Percentiles rank a stretch among this genome's conserved stretches.
Evolutionary conservation across 2,888 invertebrate genomes (phyloP).

Genomic region (Drosophila leonis): DNA sequence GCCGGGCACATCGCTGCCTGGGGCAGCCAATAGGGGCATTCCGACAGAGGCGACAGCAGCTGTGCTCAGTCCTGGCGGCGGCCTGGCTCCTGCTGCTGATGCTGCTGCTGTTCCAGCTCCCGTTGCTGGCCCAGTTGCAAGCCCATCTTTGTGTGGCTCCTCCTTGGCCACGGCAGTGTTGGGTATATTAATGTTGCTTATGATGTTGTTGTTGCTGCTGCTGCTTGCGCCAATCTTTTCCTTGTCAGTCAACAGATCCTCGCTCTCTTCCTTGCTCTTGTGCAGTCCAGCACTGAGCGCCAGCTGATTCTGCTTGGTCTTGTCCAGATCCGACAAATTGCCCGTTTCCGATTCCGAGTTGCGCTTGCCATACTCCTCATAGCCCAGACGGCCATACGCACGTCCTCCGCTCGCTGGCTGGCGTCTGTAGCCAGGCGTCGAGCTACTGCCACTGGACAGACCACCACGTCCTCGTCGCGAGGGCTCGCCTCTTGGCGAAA

Average conservation of each 20-base stretch:
- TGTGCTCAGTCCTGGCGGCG: conserved; percentile 67
- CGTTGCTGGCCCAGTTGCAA: conserved; percentile 11
- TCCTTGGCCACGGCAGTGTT: conserved; percentile 74
- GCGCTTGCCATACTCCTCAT: conserved; percentile 80
- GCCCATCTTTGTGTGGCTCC: conserved; percentile 53
- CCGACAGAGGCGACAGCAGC: conserved; percentile 41
- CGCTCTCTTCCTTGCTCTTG: conserved; percentile 73
- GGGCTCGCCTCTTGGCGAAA: conserved; percentile 95
- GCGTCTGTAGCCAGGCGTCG: conserved; percentile 83
- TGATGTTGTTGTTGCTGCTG: conserved; percentile 46
- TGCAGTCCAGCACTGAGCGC: conserved; percentile 89
- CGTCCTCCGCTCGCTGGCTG: conserved; percentile 55
- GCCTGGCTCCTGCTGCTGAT: conserved; percentile 33
- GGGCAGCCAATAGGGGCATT: conserved; percentile 25
- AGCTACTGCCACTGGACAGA: conserved; percentile 85
- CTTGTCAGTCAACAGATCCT: conserved; percentile 55
- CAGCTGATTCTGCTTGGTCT: conserved; percentile 89
- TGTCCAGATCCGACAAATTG: conserved; percentile 86
- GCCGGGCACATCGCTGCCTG: conserved; percentile 42
- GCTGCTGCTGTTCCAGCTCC: conserved; percentile 11
- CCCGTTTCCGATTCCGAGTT: conserved; percentile 80
- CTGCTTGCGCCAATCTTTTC: conserved; percentile 64
- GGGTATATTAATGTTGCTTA: conserved; percentile 49
- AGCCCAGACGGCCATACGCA: conserved; percentile 74
- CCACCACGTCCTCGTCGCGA: conserved; percentile 92